Base-by-base conservation (phyloP, 2,113 vertebrate species). In the Eptesicus fuscus region DNA sequence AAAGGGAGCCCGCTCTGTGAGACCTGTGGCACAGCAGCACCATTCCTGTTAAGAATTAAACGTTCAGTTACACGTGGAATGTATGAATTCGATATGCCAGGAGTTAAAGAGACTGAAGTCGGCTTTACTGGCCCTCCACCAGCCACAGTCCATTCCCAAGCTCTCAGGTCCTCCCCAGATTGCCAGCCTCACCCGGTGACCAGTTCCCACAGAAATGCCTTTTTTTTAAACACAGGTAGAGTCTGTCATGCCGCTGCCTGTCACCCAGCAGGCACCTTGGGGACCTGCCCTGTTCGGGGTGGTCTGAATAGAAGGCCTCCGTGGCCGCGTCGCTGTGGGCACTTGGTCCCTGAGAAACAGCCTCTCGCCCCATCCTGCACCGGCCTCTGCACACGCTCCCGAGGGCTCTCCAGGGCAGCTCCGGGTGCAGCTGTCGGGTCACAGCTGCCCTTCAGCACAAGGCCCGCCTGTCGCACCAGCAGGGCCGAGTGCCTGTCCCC, bases 1-100 rank as follows among this genome's bases (percentile, higher is more conserved):
- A 63, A 70, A 51, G 25, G 25, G 4, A 32, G 11, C 18, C 83
- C 42, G 3, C 83, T 35, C 30, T 10, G 1, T 82, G 87, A 74
- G 6, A 28, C 42, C 17, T 1, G 0, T 1, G 47, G 13, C 28
- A 2, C 4, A 5, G 0, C 42, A 42, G 71, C 22, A 59, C 32
- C 18, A 2, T 65, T 40, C 25, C 30, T 32, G 73, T 9, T 1
- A 35, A 20, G 47, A 13, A 28, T n/a, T 16, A 16, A 22, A 8
- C 4, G 67, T 49, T 28, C 59, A 65, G 10, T 82, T 51, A 7
- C 8, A 25, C 2, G 1, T 51, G n/a, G 42, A 20, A 13, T 35
- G 3, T 59, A 4, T 56, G 56, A 73, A 67, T 67, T 44, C 30
- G 49, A 20, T 32, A 3, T 14, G 25, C 35, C 44, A 40, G 49